Evolutionary conservation across 2,797 vertebrate species (phyloP).

Genomic region (Moxostoma hubbsi): DNA sequence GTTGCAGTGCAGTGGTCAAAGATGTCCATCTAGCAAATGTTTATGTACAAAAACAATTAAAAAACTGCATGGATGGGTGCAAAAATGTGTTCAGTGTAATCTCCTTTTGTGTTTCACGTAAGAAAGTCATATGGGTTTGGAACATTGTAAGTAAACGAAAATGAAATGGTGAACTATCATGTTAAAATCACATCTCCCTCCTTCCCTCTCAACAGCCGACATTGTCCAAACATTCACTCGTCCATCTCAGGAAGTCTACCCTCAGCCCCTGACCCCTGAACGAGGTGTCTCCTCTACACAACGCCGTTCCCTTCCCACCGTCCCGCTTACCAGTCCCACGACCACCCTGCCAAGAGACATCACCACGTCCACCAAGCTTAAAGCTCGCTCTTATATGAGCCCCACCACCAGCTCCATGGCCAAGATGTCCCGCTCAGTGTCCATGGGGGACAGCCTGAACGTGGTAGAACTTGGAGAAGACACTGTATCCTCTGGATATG

Average conservation of each 20-base stretch:
- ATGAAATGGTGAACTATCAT: too few relatives aligned
- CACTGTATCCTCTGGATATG: constrained; percentile 19
- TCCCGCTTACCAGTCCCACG: constrained; percentile 59
- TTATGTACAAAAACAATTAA: too few relatives aligned
- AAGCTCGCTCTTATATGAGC: constrained; percentile 89
- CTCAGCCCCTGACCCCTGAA: constrained; percentile 70
- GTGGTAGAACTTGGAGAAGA: constrained; percentile 64
- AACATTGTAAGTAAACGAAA: too few relatives aligned
- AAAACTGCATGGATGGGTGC: too few relatives aligned
- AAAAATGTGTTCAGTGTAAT: too few relatives aligned
- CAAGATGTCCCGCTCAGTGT: constrained; percentile 91
- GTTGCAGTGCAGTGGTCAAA: too few relatives aligned
- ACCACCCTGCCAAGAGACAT: constrained; percentile 73
- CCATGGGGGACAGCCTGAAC: constrained; percentile 90
- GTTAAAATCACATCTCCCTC: constrained; percentile 10
- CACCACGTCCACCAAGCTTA: constrained; percentile 52
- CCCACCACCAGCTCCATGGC: constrained; percentile 92
- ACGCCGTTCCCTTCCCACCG: constrained; percentile 69
- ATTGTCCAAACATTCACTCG: constrained; percentile 55
- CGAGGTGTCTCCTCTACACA: constrained; percentile 77
- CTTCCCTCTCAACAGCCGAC: constrained; percentile 65
- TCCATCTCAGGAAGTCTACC: constrained; percentile 70
- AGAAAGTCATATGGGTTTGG: too few relatives aligned
- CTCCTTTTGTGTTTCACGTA: too few relatives aligned
- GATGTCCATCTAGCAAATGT: too few relatives aligned